These are phyloP conservation scores for Cantharis rufa DNA, from an alignment of 2,888 invertebrate genomes.

Conservation along the genomic window DNA sequence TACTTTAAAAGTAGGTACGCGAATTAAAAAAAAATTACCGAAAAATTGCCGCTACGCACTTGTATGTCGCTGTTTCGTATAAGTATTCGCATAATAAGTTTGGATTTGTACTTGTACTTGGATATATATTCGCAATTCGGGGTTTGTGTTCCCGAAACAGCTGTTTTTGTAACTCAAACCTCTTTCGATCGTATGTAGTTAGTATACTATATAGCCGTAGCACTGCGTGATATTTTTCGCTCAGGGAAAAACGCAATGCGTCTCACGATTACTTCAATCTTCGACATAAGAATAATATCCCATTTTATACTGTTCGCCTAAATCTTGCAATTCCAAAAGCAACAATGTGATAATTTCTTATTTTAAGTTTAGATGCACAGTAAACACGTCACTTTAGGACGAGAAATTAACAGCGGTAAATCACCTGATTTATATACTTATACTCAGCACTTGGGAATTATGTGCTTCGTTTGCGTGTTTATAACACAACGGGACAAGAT, in stretches of 20 bases:
- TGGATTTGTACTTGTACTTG: background rate
- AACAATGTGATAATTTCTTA: background rate
- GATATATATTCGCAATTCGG: background rate
- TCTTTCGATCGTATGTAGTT: background rate
- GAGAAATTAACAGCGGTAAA: slow-evolving; percentile 33
- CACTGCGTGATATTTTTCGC: background rate
- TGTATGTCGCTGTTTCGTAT: background rate
- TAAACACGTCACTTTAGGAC: slow-evolving; percentile 22
- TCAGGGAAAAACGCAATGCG: background rate
- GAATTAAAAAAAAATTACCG: background rate
- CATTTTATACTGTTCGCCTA: background rate
- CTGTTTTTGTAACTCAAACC: background rate
- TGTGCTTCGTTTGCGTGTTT: slow-evolving; percentile 27
- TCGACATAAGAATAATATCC: background rate
- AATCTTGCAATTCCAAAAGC: background rate
- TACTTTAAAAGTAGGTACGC: background rate
- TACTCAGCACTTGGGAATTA: slow-evolving; percentile 35
- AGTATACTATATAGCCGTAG: background rate
- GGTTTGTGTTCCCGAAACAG: background rate
- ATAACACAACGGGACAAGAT: slow-evolving; percentile 22
- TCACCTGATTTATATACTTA: slow-evolving; percentile 33
- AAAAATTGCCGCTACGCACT: background rate
- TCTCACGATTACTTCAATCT: background rate
- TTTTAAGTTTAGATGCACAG: slow-evolving; percentile 18
- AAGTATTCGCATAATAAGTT: background rate